Base-by-base conservation (phyloP, 2,888 invertebrate species). In the Tanytarsus gracilentus region DNA sequence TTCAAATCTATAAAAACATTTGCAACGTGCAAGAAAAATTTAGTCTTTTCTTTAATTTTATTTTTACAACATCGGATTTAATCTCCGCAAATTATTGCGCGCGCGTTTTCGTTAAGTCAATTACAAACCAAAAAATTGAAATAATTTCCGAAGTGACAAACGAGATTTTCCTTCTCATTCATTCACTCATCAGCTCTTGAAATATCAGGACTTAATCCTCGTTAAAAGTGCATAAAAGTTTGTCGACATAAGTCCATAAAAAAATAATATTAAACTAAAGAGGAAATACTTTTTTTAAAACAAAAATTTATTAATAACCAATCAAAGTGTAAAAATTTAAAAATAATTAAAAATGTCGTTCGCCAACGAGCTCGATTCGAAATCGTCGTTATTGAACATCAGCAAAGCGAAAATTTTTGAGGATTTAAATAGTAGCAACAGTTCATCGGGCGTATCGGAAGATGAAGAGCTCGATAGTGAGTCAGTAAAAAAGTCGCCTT, bases 1-100 rank as follows among this genome's bases (percentile, higher is more conserved):
- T 58, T 11, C 16, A n/a, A 18, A 26, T 55, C 39, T 58, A 58
- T 58, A 58, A 58, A 58, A 58, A 48, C 58, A 30, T 58, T 58
- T 58, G 58, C 58, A 39, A 48, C 40, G 9, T 48, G 29, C 40
- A 27, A 58, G 14, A 58, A 29, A 48, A 29, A 58, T 48, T 48
- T 58, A 58, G 58, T 58, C 44, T 40, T n/a, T n/a, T n/a, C n/a
- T n/a, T 30, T 14, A 27, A 18, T 48, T 29, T 58, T 58, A 58
- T 58, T 48, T 55, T 58, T 58, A 44, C 18, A 29, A 27, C 58
- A 21, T 40, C 58, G 29, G 58, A 44, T 58, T 48, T 44, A 53
- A 39, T 36, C 11, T 53, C 36, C 36, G 53, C 53, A 51, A 36
- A 36, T 36, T 36, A n/a, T n/a, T 18, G 4, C 18, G 48, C 48